phyloP scores from a whole-genome alignment of 2,113 vertebrate species.

The Cephalophus harveyi region DNA sequence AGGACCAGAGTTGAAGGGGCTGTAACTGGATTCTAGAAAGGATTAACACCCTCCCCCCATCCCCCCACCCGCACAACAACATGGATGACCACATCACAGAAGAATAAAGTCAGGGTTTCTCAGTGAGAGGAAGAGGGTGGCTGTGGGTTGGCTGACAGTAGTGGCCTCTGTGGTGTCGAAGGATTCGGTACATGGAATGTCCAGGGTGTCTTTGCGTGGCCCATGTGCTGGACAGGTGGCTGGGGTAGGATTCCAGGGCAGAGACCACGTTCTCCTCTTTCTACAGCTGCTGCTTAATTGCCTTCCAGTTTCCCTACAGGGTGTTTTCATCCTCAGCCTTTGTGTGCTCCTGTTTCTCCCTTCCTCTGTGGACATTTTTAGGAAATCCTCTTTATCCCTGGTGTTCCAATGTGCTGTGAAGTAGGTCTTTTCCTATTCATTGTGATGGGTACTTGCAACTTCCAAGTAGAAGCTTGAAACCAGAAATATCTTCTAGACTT shows the following conservation, averaged over 20 bases:
- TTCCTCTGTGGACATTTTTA: not conserved
- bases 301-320: not conserved
- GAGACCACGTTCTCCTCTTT: not conserved
- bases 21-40: not conserved
- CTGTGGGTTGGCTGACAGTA: not conserved
- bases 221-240: not conserved
- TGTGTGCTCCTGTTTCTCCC: not conserved
- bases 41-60: not conserved
- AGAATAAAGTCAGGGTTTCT: not conserved
- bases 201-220: not conserved
- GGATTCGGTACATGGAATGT: not conserved
- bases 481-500: not conserved
- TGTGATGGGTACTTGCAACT: not conserved
- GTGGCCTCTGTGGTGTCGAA: too few species aligned
- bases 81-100: not conserved
- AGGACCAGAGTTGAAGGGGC: not conserved
- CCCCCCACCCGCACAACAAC: not conserved
- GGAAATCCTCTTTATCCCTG: not conserved
- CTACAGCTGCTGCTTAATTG: not conserved
- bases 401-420: not conserved
- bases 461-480: not conserved
- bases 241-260: not conserved
- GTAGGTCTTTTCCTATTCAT: not conserved
- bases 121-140: not conserved
- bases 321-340: not conserved